These are phyloP conservation scores for Triplophysa yarkandensis DNA, from an alignment of 2,797 vertebrate genomes.

Conservation along the genomic window DNA sequence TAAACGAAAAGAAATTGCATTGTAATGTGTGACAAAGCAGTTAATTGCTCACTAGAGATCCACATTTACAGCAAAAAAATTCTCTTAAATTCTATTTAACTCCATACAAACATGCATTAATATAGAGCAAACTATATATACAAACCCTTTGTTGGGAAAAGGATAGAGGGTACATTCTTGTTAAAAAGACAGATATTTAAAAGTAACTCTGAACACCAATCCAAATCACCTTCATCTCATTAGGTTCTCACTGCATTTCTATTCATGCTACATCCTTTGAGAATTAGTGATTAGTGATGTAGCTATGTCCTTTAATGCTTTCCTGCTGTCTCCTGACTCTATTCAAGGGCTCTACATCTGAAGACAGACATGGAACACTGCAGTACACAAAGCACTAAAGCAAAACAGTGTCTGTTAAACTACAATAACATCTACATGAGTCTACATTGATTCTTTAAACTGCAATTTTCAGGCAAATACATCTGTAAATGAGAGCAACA, in stretches of 20 bases:
- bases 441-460: neutral
- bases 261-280: neutral
- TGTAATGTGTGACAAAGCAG: neutral
- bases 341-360: neutral
- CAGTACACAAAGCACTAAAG: neutral
- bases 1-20: neutral
- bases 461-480: constrained; percentile 16
- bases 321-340: constrained; percentile 2
- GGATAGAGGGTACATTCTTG: neutral
- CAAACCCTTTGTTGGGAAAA: neutral
- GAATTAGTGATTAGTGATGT: neutral
- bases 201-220: neutral
- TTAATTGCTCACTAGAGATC: neutral
- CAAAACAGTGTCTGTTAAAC: neutral
- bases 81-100: neutral
- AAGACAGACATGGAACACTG: no score
- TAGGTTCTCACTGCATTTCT: neutral
- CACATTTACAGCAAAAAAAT: neutral
- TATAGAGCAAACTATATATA: neutral
- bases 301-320: neutral
- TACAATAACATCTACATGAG: neutral
- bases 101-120: neutral
- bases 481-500: constrained; percentile 39
- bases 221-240: neutral
- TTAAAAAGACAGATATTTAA: neutral